Percentiles rank a stretch among this genome's conserved stretches.
phyloP scores from a whole-genome alignment of 64 coral and sea anemone genomes.

The Cladopsammia gracilis region DNA sequence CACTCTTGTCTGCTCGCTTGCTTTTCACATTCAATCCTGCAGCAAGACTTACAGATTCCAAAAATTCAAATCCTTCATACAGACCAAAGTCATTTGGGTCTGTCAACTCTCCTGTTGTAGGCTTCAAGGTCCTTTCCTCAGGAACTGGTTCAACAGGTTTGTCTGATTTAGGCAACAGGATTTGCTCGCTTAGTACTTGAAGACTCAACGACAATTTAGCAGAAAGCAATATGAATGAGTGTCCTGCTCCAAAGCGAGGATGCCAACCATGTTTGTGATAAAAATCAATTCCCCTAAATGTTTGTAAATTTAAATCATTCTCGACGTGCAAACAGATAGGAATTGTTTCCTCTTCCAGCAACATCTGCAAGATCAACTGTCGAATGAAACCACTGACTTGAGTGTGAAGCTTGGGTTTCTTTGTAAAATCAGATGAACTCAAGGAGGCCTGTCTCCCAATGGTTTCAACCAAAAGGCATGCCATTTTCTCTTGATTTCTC shows the following conservation, averaged over 20 bases:
- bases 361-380: conserved; percentile 83
- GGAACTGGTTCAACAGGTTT: conserved; percentile 9
- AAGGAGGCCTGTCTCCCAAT: conserved; percentile 22
- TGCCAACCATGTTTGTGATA: conserved; percentile 85
- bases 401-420: not conserved
- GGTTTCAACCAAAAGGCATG: conserved; percentile 73
- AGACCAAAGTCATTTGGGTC: conserved; percentile 49
- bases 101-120: conserved; percentile 7
- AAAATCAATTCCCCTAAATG: conserved; percentile 63
- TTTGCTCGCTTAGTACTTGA: conserved; percentile 57
- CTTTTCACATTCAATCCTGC: conserved; percentile 93
- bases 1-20: conserved; percentile 78
- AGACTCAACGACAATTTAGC: conserved; percentile 74
- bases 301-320: conserved; percentile 51
- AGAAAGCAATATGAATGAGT: conserved; percentile 66
- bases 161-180: conserved; percentile 21
- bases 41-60: conserved; percentile 83
- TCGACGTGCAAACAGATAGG: conserved; percentile 67
- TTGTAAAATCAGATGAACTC: not conserved
- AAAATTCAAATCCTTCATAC: conserved; percentile 78
- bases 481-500: conserved; percentile 76
- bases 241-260: conserved; percentile 93
- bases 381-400: conserved; percentile 85
- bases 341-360: conserved; percentile 86
- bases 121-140: conserved; percentile 32